These are phyloP conservation scores for Litoditis marina DNA, from an alignment of 2,888 invertebrate genomes.

Conservation along the genomic window DNA sequence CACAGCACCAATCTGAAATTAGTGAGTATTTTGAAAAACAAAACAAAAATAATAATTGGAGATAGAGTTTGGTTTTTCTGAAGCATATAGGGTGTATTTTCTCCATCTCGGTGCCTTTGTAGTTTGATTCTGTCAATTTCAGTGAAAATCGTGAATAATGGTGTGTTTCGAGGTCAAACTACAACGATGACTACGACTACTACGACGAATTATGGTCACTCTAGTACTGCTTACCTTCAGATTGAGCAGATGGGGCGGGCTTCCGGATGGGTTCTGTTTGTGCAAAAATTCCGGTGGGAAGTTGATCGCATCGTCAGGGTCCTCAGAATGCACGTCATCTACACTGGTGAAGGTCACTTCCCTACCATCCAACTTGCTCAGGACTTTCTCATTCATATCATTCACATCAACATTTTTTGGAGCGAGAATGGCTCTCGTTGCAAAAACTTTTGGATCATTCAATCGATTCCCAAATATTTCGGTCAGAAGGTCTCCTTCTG, in stretches of 20 bases:
- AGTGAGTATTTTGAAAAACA: too few species aligned
- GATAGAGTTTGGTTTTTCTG: too few species aligned
- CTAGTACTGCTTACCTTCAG: too few species aligned
- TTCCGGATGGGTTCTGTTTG: slow-evolving; percentile 11
- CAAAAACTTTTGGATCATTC: background rate
- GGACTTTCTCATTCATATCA: slow-evolving; percentile 12
- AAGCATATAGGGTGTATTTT: too few species aligned
- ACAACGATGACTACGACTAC: too few species aligned
- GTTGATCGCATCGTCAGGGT: background rate
- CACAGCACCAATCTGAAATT: background rate
- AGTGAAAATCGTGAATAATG: too few species aligned
- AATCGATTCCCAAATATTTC: slow-evolving; percentile 12
- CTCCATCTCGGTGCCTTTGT: too few species aligned
- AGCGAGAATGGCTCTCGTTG: slow-evolving; percentile 11
- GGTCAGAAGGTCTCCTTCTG: background rate
- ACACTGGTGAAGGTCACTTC: background rate
- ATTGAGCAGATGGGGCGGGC: slow-evolving; percentile 14
- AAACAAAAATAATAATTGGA: too few species aligned
- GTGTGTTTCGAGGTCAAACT: too few species aligned
- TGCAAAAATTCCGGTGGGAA: slow-evolving; percentile 14
- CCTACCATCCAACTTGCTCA: too few species aligned
- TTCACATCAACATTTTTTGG: slow-evolving; percentile 15
- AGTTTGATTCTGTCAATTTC: too few species aligned
- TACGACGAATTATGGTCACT: too few species aligned
- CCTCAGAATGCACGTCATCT: background rate